Evolutionary conservation across 2,797 vertebrate genomes (phyloP).

Genomic region (Eulemur coronatus): DNA sequence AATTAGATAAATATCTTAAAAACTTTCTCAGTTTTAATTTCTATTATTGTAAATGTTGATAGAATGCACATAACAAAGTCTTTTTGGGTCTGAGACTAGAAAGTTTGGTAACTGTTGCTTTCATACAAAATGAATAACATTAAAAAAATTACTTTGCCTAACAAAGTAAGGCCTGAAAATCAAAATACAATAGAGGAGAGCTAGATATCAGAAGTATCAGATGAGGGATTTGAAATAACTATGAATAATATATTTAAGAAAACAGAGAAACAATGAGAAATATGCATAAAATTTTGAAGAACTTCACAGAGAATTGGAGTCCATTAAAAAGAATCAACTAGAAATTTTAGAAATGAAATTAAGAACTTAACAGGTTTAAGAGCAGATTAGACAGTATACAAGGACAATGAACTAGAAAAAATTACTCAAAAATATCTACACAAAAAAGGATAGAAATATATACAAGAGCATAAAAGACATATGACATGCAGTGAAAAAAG

Average conservation of each 20-base stretch:
- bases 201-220: background rate
- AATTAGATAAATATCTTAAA: background rate
- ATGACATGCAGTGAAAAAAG: background rate
- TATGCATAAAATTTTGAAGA: background rate
- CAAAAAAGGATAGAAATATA: background rate
- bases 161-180: background rate
- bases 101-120: background rate
- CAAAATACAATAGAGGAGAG: background rate
- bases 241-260: background rate
- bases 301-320: background rate
- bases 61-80: background rate
- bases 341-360: background rate
- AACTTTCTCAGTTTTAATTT: background rate
- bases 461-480: background rate
- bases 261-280: background rate
- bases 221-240: background rate
- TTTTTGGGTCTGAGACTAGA: background rate
- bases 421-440: background rate
- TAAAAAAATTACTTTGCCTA: background rate
- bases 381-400: background rate
- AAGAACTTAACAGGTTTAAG: background rate
- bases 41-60: background rate
- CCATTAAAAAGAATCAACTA: background rate
- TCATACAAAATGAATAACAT: background rate
- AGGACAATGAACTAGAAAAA: background rate